Evolutionary conservation across 1,140 invertebrate species (phyloP), one percentile per base, ranked within the genome.

Genomic region (Whitmania pigra): DNA sequence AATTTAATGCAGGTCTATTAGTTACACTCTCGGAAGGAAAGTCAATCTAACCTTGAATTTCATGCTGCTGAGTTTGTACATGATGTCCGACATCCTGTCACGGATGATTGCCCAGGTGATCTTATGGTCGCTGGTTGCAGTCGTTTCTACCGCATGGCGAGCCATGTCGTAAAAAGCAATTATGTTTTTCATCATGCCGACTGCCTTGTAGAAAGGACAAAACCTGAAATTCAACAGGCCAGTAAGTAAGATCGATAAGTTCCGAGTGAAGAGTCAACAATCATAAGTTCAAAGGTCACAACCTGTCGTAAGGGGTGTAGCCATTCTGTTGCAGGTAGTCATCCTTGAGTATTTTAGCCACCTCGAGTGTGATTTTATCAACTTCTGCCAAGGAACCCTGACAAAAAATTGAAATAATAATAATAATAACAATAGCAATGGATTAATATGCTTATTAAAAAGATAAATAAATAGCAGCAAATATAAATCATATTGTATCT

Each of bases 131-230:
- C 92, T 94, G 84, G 99, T 94, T 25, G 95, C 93, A 36, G 95
- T 99, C 54, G 94, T 98, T 85, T 99, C 95, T 5, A 99, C 94
- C 13, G 94, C 90, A 81, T 99, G 95, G 74, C 93, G 88, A 17
- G 96, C 89, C 89, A 97, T 89, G 81, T 99, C 96, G 81, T 97
- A 99, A 84, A 99, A 97, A 43, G 90, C 87, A 80, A 99, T 97
- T 86, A 99, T 98, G 85, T 99, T 99, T 80, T 88, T 89, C 79
- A 99, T 82, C 96, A 99, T 99, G 75, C 93, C 94, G 20, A 94
- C 92, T 36, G 95, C 98, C 86, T 99, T 99, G 86, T 99, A 99
- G 87, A 99, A 99, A 78, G 97, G 97, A 84, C 97, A 99, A 86
- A 94, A 98, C 76, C 75, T 95, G 87, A 86, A 75, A 36, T 20